These are phyloP conservation scores for Cyprinodon tularosa DNA, from an alignment of 2,113 vertebrate genomes.

Conservation along the genomic window DNA sequence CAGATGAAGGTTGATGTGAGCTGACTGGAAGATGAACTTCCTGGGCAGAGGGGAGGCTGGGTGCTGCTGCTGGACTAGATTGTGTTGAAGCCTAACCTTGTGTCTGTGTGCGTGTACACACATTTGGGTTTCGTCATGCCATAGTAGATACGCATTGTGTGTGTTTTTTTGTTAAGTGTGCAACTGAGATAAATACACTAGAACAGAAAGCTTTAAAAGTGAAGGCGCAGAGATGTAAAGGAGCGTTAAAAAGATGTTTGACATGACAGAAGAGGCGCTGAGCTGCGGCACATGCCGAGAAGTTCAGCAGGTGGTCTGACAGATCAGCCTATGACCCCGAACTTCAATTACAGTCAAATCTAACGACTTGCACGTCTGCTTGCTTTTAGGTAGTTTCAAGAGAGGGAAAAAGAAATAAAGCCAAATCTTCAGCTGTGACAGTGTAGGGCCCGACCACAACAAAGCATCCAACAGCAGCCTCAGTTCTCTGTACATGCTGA, in stretches of 20 bases:
- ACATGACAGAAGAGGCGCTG: conserved; percentile 29
- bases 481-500: not conserved
- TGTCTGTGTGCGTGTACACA: not conserved
- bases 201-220: not conserved
- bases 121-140: conserved; percentile 8
- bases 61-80: conserved; percentile 7
- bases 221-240: conserved; percentile 34
- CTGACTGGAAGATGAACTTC: conserved; percentile 77
- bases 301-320: conserved; percentile 25
- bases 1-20: conserved; percentile 71
- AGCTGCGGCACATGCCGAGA: conserved; percentile 13
- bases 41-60: conserved; percentile 41
- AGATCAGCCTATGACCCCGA: conserved; percentile 24
- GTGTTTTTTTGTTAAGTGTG: not conserved
- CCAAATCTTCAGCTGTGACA: not conserved
- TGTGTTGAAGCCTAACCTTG: not conserved
- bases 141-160: not conserved
- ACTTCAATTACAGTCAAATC: conserved; percentile 20
- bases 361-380: not conserved
- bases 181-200: not conserved
- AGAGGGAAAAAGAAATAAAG: not conserved
- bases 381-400: not conserved
- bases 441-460: not conserved
- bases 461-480: not conserved
- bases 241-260: conserved; percentile 42